Percentiles rank a stretch among this genome's conserved stretches.
Conservation (phyloP, 2,113 vertebrate species). For the Chloropsis hardwickii region DNA sequence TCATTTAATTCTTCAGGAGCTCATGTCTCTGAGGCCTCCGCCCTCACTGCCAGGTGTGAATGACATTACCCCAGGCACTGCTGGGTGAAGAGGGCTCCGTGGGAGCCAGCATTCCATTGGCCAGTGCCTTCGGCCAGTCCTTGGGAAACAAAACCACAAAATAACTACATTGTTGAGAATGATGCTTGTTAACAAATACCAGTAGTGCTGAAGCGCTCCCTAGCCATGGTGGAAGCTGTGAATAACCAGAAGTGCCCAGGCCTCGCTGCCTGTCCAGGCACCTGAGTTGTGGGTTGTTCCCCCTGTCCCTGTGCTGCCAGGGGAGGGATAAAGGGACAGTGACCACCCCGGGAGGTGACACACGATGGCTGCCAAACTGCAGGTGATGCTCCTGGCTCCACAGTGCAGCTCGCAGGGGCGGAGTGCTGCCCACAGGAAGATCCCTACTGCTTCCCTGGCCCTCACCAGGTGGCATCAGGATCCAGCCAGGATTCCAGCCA, state of each 20-base stretch:
- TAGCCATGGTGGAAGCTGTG: accelerated
- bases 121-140: not conserved
- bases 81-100: not conserved
- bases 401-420: too few relatives aligned
- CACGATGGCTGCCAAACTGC: accelerated
- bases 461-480: slow-evolving; percentile 59
- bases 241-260: not conserved
- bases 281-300: not conserved
- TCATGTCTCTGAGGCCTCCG: not conserved
- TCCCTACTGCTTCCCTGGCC: not conserved
- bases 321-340: accelerated
- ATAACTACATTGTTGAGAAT: accelerated
- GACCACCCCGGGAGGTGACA: accelerated
- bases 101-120: accelerated
- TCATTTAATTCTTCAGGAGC: not conserved
- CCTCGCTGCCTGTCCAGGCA: accelerated
- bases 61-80: not conserved
- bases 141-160: not conserved
- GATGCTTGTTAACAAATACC: not conserved
- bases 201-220: accelerated
- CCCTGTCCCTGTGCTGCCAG: accelerated
- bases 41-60: accelerated
- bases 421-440: not conserved
- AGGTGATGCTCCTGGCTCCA: not conserved
- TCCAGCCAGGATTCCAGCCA: not conserved